phyloP scores from a whole-genome alignment of 2,113 vertebrate genomes.

The Hystrix brachyura region DNA sequence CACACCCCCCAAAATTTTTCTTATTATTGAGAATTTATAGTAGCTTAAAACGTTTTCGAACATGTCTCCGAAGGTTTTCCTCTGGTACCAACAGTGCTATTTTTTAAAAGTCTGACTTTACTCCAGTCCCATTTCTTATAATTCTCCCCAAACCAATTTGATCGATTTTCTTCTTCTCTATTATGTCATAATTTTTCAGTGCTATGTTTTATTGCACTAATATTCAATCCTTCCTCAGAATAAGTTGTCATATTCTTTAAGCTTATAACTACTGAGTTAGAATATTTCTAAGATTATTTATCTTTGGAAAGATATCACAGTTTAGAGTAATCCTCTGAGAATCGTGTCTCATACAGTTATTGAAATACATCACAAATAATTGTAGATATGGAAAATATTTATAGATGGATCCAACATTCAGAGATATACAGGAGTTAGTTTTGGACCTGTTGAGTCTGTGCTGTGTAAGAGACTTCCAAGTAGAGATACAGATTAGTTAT shows the following conservation, averaged over 20 bases:
- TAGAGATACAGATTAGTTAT: neutral
- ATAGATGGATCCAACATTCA: neutral
- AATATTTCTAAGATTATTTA: neutral
- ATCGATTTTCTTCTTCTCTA: neutral
- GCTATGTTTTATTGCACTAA: neutral
- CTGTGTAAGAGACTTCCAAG: neutral
- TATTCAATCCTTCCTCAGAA: neutral
- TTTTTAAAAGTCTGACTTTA: constrained; percentile 3
- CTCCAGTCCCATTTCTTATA: neutral
- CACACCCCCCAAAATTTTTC: too few relatives aligned
- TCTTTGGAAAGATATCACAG: neutral
- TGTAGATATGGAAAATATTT: neutral
- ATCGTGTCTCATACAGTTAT: neutral
- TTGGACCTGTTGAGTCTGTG: neutral
- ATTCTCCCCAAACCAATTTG: neutral
- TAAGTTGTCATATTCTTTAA: neutral
- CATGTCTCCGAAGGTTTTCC: neutral
- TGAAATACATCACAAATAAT: neutral
- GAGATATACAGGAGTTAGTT: neutral
- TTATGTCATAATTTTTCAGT: neutral
- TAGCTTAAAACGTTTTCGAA: neutral
- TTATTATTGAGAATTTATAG: neutral
- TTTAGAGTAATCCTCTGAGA: neutral
- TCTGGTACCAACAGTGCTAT: neutral
- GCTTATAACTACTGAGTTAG: neutral